Conservation (phyloP, 2,113 vertebrate genomes). For the Colinus virginianus region DNA sequence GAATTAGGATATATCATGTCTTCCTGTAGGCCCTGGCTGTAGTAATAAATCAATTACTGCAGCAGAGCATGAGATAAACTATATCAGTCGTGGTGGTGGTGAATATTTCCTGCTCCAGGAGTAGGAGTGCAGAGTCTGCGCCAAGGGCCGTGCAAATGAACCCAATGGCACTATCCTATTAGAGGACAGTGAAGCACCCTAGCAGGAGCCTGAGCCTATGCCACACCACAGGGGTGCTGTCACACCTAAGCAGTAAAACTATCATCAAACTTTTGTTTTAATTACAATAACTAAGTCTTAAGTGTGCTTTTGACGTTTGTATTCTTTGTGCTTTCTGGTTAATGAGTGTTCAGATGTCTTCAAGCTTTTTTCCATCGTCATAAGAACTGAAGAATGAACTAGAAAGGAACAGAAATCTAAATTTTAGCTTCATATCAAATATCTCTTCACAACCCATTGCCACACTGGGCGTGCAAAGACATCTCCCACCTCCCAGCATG, state of each 20-base stretch:
- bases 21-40: neutral
- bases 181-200: neutral
- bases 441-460: neutral
- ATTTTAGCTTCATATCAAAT: neutral
- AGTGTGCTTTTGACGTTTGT: neutral
- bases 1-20: neutral
- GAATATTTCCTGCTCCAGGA: neutral
- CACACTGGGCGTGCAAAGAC: neutral
- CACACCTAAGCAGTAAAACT: too few species aligned
- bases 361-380: neutral
- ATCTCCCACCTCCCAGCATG: neutral
- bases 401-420: neutral
- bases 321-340: neutral
- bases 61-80: constrained; percentile 1
- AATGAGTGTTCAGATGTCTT: neutral
- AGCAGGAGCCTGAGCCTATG: neutral
- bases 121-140: neutral
- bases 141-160: neutral
- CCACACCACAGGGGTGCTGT: fast-evolving
- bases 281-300: neutral
- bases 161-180: fast-evolving
- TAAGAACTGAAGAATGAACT: neutral
- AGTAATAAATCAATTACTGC: neutral
- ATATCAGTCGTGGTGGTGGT: neutral
- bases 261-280: neutral